A percentile compares a stretch with the other conserved stretches of the same genome.
Evolutionary conservation across 2,797 vertebrate species (phyloP).

Genomic region (Menidia menidia): DNA sequence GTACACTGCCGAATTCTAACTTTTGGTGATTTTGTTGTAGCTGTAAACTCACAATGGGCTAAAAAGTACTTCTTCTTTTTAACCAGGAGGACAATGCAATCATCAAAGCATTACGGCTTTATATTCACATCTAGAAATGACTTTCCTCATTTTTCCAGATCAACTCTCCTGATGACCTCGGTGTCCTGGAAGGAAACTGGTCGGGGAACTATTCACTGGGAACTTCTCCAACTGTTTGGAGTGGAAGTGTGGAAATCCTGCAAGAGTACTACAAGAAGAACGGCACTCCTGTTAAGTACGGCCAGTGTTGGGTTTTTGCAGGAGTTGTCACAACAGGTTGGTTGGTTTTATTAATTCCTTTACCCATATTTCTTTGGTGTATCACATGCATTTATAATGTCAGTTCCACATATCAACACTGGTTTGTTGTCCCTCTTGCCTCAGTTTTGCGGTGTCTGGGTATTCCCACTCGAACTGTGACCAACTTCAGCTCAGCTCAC

Average conservation of each 20-base stretch:
- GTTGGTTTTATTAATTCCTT: not conserved
- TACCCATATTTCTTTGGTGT: not conserved
- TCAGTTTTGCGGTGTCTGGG: conserved; percentile 92
- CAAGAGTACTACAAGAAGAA: conserved; percentile 77
- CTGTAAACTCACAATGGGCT: no score
- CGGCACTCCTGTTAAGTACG: conserved; percentile 84
- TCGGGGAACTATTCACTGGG: conserved; percentile 85
- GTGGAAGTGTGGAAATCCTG: conserved; percentile 90
- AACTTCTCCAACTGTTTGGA: conserved; percentile 88
- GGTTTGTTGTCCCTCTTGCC: not conserved
- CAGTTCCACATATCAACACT: not conserved
- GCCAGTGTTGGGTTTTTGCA: conserved; percentile 94
- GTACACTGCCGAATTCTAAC: no score
- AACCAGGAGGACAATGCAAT: no score
- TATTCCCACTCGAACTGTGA: conserved; percentile 88
- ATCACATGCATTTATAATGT: not conserved
- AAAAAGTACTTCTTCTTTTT: no score
- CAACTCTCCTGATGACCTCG: conserved; percentile 87
- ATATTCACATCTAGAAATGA: not conserved
- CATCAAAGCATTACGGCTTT: no score
- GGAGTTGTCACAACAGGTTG: conserved; percentile 87
- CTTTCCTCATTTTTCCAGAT: conserved; percentile 72
- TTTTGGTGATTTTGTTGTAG: no score
- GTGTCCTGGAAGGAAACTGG: conserved; percentile 90
- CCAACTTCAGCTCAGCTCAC: conserved; percentile 93